A percentile compares a stretch with the other conserved stretches of the same genome.
phyloP scores from a whole-genome alignment of 2,888 invertebrate genomes.

The Ellobium chinense region DNA sequence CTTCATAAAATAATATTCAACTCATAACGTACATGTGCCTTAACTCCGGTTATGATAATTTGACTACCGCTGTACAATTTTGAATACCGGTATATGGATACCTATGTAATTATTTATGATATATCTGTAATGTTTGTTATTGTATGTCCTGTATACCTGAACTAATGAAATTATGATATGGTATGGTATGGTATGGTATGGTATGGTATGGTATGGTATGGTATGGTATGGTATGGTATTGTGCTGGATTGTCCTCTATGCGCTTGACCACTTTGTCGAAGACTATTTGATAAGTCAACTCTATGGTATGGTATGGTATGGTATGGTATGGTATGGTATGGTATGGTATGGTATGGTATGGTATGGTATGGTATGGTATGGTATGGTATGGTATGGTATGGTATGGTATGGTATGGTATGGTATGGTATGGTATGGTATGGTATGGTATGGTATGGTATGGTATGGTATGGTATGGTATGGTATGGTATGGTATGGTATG shows the following conservation, averaged over 20 bases:
- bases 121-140: too few species aligned
- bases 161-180: too few species aligned
- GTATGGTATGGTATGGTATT: conserved; percentile 14
- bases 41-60: too few species aligned
- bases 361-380: conserved; percentile 33
- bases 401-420: conserved; percentile 25
- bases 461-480: conserved; percentile 18
- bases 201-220: conserved; percentile 18
- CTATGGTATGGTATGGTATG: conserved; percentile 32
- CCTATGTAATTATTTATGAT: too few species aligned
- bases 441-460: conserved; percentile 28
- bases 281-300: background rate
- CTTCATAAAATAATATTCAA: too few species aligned
- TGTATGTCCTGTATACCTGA: too few species aligned
- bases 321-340: conserved; percentile 34
- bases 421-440: conserved; percentile 20
- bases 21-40: too few species aligned
- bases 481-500: conserved; percentile 15
- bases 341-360: conserved; percentile 38
- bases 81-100: too few species aligned
- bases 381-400: conserved; percentile 25
- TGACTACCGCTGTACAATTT: too few species aligned
- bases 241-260: background rate
- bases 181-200: conserved; percentile 17
- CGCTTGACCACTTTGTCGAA: too few species aligned